A percentile compares a stretch with the other conserved stretches of the same genome.
These are phyloP conservation scores for Nesogale talazaci DNA, from an alignment of 2,113 vertebrate species.

Conservation along the genomic window DNA sequence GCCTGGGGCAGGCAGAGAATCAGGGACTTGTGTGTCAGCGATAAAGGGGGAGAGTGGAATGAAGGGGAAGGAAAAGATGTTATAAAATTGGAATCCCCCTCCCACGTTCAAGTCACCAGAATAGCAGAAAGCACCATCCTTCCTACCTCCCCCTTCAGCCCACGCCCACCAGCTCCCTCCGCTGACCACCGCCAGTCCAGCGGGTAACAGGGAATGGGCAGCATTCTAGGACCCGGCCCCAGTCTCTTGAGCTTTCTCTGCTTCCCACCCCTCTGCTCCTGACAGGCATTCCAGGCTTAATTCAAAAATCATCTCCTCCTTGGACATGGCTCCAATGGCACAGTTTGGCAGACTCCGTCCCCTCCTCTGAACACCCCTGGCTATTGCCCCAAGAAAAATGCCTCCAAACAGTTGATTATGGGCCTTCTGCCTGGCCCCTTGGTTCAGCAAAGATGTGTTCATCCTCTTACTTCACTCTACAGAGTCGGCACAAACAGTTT, in stretches of 20 bases:
- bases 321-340: not conserved
- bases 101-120: not conserved
- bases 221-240: not conserved
- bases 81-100: not conserved
- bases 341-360: not conserved
- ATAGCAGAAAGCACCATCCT: not conserved
- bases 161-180: not conserved
- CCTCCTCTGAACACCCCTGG: not conserved
- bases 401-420: fast-evolving
- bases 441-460: not conserved
- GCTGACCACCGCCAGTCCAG: not conserved
- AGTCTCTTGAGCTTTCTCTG: not conserved
- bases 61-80: too few species aligned
- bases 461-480: not conserved
- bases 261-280: not conserved
- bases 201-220: not conserved
- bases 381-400: not conserved
- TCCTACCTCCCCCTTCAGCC: not conserved
- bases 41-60: not conserved
- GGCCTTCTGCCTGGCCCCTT: not conserved
- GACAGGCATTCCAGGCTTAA: not conserved
- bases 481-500: not conserved
- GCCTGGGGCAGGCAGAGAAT: not conserved
- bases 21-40: not conserved
- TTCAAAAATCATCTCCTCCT: not conserved